These are phyloP conservation scores for Poecile montanus DNA, from an alignment of 2,797 vertebrate species.

Conservation along the genomic window DNA sequence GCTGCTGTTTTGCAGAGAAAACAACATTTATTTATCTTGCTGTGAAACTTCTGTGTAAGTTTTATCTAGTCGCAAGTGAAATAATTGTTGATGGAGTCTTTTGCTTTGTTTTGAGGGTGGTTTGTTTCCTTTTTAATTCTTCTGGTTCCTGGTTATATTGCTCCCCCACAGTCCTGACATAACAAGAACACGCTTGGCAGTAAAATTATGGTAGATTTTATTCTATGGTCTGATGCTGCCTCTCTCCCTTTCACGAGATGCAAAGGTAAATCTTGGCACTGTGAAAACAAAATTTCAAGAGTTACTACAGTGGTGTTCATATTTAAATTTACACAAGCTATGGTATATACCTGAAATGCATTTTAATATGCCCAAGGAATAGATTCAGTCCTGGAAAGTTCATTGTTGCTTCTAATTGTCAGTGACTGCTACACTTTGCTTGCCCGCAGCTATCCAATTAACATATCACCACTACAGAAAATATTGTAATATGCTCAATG, in stretches of 20 bases:
- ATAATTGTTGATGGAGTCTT: neutral
- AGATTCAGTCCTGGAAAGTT: slow-evolving; percentile 50
- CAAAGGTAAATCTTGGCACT: neutral
- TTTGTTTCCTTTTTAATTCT: neutral
- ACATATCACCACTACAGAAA: slow-evolving; percentile 72
- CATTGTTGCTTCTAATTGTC: slow-evolving; percentile 77
- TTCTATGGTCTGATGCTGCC: neutral
- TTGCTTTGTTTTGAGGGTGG: neutral
- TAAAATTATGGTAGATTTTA: neutral
- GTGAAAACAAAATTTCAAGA: slow-evolving; percentile 34
- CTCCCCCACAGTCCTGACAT: neutral
- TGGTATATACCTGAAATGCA: slow-evolving; percentile 41
- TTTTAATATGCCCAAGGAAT: slow-evolving; percentile 64
- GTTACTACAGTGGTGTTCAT: neutral
- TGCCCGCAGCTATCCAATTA: slow-evolving; percentile 79
- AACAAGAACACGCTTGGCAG: slow-evolving; percentile 29
- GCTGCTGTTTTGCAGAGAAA: neutral
- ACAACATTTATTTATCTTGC: neutral
- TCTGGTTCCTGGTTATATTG: neutral
- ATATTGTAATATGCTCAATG: slow-evolving; percentile 57
- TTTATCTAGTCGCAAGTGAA: neutral
- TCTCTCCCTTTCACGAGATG: neutral
- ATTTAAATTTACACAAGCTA: slow-evolving; percentile 34
- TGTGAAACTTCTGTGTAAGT: neutral
- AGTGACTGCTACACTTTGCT: slow-evolving; percentile 71